Conservation (phyloP, 2,797 vertebrate genomes). For the Acanthurus lineatus region DNA sequence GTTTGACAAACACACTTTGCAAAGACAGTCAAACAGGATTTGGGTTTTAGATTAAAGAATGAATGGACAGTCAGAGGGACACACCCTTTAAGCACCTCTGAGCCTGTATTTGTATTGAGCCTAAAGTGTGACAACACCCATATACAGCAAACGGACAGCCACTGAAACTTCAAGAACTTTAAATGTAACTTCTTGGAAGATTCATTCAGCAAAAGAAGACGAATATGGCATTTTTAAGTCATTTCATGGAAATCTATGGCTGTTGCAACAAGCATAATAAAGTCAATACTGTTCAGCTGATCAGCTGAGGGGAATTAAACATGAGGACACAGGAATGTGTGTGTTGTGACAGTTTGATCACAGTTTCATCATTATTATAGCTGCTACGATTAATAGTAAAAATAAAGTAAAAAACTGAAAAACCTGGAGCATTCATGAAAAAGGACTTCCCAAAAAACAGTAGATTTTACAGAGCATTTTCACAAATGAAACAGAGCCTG, state of each 20-base stretch:
- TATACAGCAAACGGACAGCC: neutral
- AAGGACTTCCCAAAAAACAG: too few relatives aligned
- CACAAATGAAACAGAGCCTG: too few relatives aligned
- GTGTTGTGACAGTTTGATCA: neutral
- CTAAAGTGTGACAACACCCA: slow-evolving; percentile 20
- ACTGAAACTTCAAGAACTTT: neutral
- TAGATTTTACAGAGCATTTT: too few relatives aligned
- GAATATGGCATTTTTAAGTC: too few relatives aligned
- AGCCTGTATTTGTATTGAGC: slow-evolving; percentile 4
- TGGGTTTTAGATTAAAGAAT: slow-evolving; percentile 20
- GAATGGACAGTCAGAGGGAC: slow-evolving; percentile 23
- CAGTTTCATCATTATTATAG: too few relatives aligned
- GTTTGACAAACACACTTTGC: neutral
- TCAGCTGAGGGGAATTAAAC: neutral
- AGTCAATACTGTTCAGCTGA: neutral
- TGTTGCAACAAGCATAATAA: neutral
- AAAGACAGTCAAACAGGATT: neutral
- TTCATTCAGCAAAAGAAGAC: neutral
- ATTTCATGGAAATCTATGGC: neutral
- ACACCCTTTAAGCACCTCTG: neutral
- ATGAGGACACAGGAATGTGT: neutral
- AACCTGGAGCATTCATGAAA: too few relatives aligned
- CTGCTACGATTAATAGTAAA: too few relatives aligned
- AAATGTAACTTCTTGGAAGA: neutral
- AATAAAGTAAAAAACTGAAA: too few relatives aligned